A percentile compares a stretch with the other conserved stretches of the same genome.
Conservation (phyloP, 2,113 vertebrate genomes). For the Heliornis fulica region DNA sequence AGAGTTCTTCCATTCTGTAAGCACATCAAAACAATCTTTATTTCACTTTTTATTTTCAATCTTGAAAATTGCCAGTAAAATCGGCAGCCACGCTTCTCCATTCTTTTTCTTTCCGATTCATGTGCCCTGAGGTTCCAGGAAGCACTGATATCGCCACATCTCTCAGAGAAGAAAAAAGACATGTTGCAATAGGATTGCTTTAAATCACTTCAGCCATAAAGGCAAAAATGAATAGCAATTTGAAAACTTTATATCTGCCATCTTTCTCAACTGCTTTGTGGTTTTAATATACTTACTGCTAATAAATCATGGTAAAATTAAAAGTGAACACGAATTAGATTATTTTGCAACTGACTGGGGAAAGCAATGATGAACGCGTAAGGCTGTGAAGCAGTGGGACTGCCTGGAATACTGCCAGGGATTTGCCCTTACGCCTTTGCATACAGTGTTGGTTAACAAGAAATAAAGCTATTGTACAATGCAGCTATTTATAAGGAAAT, state of each 20-base stretch:
- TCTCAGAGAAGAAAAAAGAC: not conserved
- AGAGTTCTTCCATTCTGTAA: not conserved
- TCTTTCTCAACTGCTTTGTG: not conserved
- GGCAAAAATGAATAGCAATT: not conserved
- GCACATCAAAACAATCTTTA: not conserved
- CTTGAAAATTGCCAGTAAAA: not conserved
- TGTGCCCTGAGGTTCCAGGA: not conserved
- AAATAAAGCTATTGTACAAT: not conserved
- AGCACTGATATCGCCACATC: not conserved
- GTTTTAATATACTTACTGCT: not conserved
- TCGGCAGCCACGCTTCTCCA: not conserved
- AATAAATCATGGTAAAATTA: not conserved
- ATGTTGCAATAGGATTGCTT: not conserved
- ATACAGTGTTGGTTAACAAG: not conserved
- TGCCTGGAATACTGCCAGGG: not conserved
- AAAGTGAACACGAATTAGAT: not conserved
- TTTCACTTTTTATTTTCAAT: not conserved
- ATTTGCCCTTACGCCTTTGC: not conserved
- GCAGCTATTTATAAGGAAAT: not conserved
- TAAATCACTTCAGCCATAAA: not conserved
- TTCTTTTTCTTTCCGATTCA: not conserved
- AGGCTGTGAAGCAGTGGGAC: not conserved
- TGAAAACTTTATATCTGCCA: not conserved
- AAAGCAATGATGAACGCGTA: not conserved
- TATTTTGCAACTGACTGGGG: not conserved